These are phyloP conservation scores for Antechinus flavipes DNA, from an alignment of 2,113 vertebrate genomes.

Conservation along the genomic window DNA sequence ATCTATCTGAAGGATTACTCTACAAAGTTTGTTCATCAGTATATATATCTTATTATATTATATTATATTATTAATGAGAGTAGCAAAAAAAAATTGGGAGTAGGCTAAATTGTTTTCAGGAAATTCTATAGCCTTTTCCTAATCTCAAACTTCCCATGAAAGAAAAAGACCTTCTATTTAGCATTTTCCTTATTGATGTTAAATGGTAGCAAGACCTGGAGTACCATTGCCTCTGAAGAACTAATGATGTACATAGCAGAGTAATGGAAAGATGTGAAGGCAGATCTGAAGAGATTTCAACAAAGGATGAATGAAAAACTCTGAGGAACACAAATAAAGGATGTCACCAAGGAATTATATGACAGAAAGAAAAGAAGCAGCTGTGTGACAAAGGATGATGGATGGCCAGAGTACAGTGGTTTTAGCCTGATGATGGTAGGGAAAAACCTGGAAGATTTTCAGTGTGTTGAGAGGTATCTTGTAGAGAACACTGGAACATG, in stretches of 20 bases:
- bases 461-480: background rate
- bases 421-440: background rate
- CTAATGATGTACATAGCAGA: no score
- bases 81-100: background rate
- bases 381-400: background rate
- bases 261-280: background rate
- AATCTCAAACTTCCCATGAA: background rate
- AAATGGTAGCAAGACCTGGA: no score
- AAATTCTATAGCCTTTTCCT: background rate
- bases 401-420: background rate
- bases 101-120: background rate
- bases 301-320: background rate
- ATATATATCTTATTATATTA: background rate
- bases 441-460: background rate
- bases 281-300: background rate
- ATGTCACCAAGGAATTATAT: background rate
- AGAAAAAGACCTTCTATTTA: background rate
- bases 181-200: no score
- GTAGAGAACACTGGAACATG: background rate
- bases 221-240: no score
- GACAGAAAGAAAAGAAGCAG: background rate
- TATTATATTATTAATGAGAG: background rate
- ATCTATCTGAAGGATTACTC: background rate
- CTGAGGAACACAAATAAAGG: background rate
- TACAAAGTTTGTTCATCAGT: background rate